A percentile compares a stretch with the other conserved stretches of the same genome.
These are phyloP conservation scores for Zaprionus tsacasi DNA, from an alignment of 1,140 invertebrate genomes.

Conservation along the genomic window DNA sequence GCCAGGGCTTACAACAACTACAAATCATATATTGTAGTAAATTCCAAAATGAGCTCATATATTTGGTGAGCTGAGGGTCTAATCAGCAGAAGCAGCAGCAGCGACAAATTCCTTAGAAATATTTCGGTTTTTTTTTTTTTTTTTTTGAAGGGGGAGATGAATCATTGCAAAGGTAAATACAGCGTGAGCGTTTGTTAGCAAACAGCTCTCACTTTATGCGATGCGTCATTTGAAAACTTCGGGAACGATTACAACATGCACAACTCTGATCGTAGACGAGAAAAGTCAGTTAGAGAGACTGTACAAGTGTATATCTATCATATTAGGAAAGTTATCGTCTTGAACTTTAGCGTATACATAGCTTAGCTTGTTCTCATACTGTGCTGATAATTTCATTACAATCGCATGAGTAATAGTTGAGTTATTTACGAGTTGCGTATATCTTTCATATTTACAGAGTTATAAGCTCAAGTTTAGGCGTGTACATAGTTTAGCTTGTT, in stretches of 20 bases:
- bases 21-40: background rate
- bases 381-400: too few species aligned
- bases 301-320: background rate
- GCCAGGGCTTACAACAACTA: background rate
- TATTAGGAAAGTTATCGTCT: background rate
- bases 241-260: background rate
- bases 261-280: background rate
- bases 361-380: too few species aligned
- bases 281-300: background rate
- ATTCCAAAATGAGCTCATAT: slow-evolving; percentile 41
- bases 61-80: slow-evolving; percentile 23
- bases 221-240: slow-evolving; percentile 34
- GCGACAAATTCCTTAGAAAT: slow-evolving; percentile 37
- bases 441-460: too few species aligned
- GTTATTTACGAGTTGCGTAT: too few species aligned
- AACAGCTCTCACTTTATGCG: background rate
- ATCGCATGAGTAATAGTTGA: too few species aligned
- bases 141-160: slow-evolving; percentile 20
- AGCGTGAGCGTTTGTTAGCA: background rate
- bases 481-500: background rate
- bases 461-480: background rate
- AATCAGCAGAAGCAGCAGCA: slow-evolving; percentile 25
- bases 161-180: slow-evolving; percentile 20
- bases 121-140: too few species aligned
- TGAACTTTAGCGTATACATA: too few species aligned